Evolutionary conservation across 2,797 vertebrate species (phyloP).

Genomic region (Anniella stebbinsi): DNA sequence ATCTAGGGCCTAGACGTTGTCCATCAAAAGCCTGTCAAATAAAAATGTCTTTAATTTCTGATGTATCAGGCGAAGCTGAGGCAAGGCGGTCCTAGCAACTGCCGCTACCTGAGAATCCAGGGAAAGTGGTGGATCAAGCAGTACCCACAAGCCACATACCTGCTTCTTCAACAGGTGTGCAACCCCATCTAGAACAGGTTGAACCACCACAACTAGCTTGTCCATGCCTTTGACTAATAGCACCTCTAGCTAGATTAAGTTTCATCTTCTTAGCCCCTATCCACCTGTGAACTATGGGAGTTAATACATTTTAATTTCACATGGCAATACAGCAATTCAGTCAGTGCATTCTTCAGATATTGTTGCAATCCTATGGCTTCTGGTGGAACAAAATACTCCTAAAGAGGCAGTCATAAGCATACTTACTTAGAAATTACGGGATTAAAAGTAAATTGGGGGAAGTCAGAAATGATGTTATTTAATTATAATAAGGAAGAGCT

Average conservation of each 20-base stretch:
- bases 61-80: not conserved
- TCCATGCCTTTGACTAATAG: not conserved
- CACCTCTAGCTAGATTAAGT: not conserved
- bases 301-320: slow-evolving; percentile 5
- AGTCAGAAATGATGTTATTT: too few species aligned
- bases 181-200: not conserved
- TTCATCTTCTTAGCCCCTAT: not conserved
- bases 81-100: not conserved
- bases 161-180: not conserved
- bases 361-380: not conserved
- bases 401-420: not conserved
- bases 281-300: not conserved
- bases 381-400: not conserved
- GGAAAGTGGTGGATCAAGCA: not conserved
- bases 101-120: not conserved
- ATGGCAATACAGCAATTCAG: not conserved
- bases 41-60: not conserved
- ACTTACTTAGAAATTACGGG: too few species aligned
- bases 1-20: not conserved
- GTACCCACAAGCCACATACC: not conserved
- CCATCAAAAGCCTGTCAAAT: not conserved
- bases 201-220: not conserved
- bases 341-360: not conserved
- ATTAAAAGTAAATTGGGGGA: too few species aligned
- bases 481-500: too few species aligned